Percentiles rank a stretch among this genome's conserved stretches.
Conservation (phyloP, 2,888 invertebrate species). For the Girardia tigrina region DNA sequence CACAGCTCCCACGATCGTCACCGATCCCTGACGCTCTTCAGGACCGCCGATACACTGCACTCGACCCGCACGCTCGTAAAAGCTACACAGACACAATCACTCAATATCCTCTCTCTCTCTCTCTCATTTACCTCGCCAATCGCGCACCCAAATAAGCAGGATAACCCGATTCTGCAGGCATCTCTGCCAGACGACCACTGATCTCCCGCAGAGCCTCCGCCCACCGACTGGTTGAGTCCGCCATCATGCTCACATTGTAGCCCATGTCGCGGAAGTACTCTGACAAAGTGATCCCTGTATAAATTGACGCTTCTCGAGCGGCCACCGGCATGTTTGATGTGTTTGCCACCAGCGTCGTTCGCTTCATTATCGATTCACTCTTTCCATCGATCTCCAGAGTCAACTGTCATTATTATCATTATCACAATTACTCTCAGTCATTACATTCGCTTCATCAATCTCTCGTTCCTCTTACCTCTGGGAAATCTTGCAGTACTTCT, state of each 20-base stretch:
- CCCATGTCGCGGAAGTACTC: conserved; percentile 96
- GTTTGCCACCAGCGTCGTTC: conserved; percentile 95
- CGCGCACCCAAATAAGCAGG: conserved; percentile 96
- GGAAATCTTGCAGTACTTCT: conserved; percentile 92
- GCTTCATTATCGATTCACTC: conserved; percentile 95
- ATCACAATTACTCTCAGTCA: no score
- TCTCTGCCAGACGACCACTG: conserved; percentile 95
- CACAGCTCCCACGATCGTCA: conserved; percentile 97
- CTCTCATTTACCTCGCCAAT: conserved; percentile 61
- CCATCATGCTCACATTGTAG: conserved; percentile 99
- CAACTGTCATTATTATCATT: no score
- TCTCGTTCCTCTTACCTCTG: conserved; percentile 57
- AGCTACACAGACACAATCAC: conserved; percentile 48
- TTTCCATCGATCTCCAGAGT: conserved; percentile 85
- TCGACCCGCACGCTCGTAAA: conserved; percentile 96
- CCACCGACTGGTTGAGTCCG: conserved; percentile 99
- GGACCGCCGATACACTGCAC: conserved; percentile 94
- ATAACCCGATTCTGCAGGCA: conserved; percentile 90
- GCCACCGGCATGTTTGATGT: conserved; percentile 99
- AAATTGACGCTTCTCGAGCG: conserved; percentile 97
- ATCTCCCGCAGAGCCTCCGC: conserved; percentile 99
- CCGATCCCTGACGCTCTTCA: conserved; percentile 72
- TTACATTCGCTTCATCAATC: no score
- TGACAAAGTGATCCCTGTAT: conserved; percentile 95
- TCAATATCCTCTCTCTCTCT: background rate